A percentile compares a stretch with the other conserved stretches of the same genome.
Conservation (phyloP, 2,113 vertebrate species). For the Arvicanthis niloticus region DNA sequence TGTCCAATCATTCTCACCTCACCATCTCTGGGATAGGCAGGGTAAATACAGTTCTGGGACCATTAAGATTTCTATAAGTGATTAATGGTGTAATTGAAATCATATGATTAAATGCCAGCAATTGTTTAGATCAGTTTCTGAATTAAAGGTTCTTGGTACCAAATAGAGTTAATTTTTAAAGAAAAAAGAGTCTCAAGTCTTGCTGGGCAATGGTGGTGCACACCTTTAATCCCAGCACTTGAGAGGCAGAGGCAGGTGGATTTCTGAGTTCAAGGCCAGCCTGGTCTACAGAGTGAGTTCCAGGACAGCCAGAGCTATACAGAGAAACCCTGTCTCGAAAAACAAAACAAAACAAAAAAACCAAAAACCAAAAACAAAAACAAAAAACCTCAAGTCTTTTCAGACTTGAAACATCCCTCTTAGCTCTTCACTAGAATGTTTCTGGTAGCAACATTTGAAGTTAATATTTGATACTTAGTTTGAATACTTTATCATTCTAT, state of each 20-base stretch:
- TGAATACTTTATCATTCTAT: slow-evolving; percentile 30
- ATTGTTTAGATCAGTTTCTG: not conserved
- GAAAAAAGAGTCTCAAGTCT: not conserved
- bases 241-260: too few relatives aligned
- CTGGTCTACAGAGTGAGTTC: too few relatives aligned
- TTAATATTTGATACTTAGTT: slow-evolving; percentile 35
- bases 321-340: too few relatives aligned
- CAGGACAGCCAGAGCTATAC: too few relatives aligned
- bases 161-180: not conserved
- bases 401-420: not conserved
- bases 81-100: slow-evolving; percentile 38
- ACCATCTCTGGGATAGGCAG: not conserved
- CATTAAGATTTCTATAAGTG: not conserved
- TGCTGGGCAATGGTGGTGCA: too few relatives aligned
- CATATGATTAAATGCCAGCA: slow-evolving; percentile 17
- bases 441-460: not conserved
- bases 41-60: not conserved
- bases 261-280: too few relatives aligned
- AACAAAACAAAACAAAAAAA: too few relatives aligned
- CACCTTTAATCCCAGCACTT: too few relatives aligned
- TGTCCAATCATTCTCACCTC: not conserved
- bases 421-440: not conserved
- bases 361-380: too few relatives aligned
- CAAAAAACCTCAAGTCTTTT: not conserved
- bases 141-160: not conserved